A percentile compares a stretch with the other conserved stretches of the same genome.
Evolutionary conservation across 2,113 vertebrate genomes (phyloP).

Genomic region (human (Homo sapiens)): GRCh38 chr5:59345501-59346000

Average conservation of each 20-base stretch:
- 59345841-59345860: not conserved
- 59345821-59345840: not conserved
- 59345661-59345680: not conserved
- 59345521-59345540: not conserved
- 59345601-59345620: not conserved
- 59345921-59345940: not conserved
- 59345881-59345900: not conserved
- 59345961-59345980: not conserved
- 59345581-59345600: not conserved
- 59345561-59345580: not conserved
- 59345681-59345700: not conserved
- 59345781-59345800: not conserved
- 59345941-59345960: not conserved
- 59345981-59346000: not conserved
- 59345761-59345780: not conserved
- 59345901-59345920: not conserved
- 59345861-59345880: not conserved
- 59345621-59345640: not conserved
- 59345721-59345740: not conserved
- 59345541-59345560: not conserved
- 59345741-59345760: not conserved
- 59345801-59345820: not conserved
- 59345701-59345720: not conserved
- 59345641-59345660: not conserved
- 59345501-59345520: not conserved